Base-by-base conservation (phyloP, 2,113 vertebrate species). In the Triplophysa dalaica region DNA sequence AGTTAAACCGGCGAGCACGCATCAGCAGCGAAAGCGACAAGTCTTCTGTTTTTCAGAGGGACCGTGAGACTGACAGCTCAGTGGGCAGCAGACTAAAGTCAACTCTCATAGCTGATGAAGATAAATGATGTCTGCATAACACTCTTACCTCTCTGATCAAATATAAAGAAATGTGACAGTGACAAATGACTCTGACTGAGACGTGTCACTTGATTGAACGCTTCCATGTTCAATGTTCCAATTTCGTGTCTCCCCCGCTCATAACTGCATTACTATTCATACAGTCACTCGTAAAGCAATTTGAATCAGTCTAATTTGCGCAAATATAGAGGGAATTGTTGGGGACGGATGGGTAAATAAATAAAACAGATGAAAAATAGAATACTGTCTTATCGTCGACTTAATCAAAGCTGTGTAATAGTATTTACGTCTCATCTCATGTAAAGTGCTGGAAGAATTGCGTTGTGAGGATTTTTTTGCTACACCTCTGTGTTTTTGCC, bases 141-240 rank as follows among this genome's bases (percentile, higher is more conserved):
- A 72, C 64, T 78, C 84, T 84, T 72, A 89, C 83, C 83, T 79
- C 84, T 26, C 84, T 84, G 86, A 91, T 91, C 90, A 89, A 87
- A 90, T 76, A 81, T 87, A 87, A 90, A 89, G 88, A 87, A 88
- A 89, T 86, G 85, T 91, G 89, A 90, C 91, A 87, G 24, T 89
- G 91, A 91, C 84, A 88, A 90, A 93, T 88, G 75, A 85, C 86
- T 77, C 62, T 77, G 83, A 87, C 84, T 82, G 81, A 87, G 84
- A 87, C 52, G 81, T 87, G 87, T 86, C 43, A 86, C 88, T 89
- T 88, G 88, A 88, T 88, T 75, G 77, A 91, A 88, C 83, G 83
- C 61, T 82, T 82, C 67, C 80, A 84, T 48, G 82, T 91, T 92
- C 87, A 83, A 52, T 17, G 50, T 52, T 52, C 50, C 50, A 52